Conservation (phyloP, 37 sponge, comb jelly and placozoan genomes). For the Petrosia ficiformis region DNA sequence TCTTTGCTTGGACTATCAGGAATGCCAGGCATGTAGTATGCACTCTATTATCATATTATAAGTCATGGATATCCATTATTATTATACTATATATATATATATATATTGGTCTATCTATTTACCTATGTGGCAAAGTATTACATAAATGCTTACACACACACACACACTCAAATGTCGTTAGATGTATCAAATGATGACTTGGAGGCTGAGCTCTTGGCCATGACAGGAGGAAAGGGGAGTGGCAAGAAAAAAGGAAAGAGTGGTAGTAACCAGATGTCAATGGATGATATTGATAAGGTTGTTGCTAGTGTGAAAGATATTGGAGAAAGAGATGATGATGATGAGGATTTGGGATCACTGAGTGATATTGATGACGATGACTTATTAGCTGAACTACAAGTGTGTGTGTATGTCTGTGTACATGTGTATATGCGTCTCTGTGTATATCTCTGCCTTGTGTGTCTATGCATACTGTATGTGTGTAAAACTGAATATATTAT, state of each 20-base stretch:
- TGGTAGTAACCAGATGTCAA: slow-evolving; percentile 14
- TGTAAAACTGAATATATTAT: too few relatives aligned
- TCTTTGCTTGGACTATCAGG: slow-evolving; percentile 50
- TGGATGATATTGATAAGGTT: slow-evolving; percentile 38
- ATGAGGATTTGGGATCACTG: slow-evolving; percentile 18
- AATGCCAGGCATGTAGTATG: slow-evolving; percentile 4
- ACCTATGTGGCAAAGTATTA: too few relatives aligned
- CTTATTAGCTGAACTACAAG: slow-evolving; percentile 29
- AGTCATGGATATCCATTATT: too few relatives aligned
- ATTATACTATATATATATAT: not conserved
- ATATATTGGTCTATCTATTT: too few relatives aligned
- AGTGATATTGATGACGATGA: slow-evolving; percentile 40
- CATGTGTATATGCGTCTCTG: not conserved
- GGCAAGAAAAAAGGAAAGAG: slow-evolving; percentile 29
- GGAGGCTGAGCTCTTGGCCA: slow-evolving; percentile 79
- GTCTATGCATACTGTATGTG: too few relatives aligned
- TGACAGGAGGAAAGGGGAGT: slow-evolving; percentile 42
- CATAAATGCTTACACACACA: too few relatives aligned
- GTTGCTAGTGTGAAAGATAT: slow-evolving; percentile 34
- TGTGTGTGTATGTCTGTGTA: not conserved
- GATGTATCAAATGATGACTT: slow-evolving; percentile 67
- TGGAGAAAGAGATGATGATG: slow-evolving; percentile 53
- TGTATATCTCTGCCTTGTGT: not conserved
- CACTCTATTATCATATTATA: too few relatives aligned
- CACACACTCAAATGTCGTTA: too few relatives aligned